Evolutionary conservation across 2,888 invertebrate genomes (phyloP).

Genomic region (Pristionchus fissidentatus): DNA sequence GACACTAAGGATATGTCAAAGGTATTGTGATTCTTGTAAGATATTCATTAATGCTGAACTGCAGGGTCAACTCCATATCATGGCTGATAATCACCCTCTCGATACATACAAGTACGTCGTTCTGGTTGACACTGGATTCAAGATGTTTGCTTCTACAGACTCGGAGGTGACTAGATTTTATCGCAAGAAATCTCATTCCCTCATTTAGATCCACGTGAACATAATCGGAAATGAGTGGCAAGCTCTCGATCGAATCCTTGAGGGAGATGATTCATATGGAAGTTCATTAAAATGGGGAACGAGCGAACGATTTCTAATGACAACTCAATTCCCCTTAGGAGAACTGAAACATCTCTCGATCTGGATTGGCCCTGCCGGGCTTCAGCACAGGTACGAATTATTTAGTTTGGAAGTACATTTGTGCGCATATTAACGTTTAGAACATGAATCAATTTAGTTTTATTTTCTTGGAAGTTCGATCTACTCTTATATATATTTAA

Average conservation of each 20-base stretch:
- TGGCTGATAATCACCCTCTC: slow-evolving; percentile 59
- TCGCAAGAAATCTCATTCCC: slow-evolving; percentile 43
- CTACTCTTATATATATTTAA: too few species aligned
- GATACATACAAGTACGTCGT: slow-evolving; percentile 65
- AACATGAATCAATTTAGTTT: too few species aligned
- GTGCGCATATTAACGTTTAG: too few species aligned
- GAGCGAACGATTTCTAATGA: slow-evolving; percentile 61
- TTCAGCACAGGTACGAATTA: slow-evolving; percentile 53
- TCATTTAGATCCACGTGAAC: slow-evolving; percentile 57
- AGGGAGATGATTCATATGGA: slow-evolving; percentile 51
- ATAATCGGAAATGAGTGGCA: slow-evolving; percentile 58
- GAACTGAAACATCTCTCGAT: slow-evolving; percentile 58
- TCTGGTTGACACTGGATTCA: slow-evolving; percentile 62
- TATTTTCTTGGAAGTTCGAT: too few species aligned
- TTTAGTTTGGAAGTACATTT: too few species aligned
- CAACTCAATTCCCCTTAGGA: slow-evolving; percentile 59
- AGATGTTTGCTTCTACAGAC: slow-evolving; percentile 62
- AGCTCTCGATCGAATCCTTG: slow-evolving; percentile 56
- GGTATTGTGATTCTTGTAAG: background rate
- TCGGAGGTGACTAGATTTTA: slow-evolving; percentile 54
- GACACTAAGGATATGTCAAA: background rate
- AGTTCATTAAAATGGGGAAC: slow-evolving; percentile 62
- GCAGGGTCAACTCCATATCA: slow-evolving; percentile 40
- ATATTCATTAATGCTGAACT: background rate
- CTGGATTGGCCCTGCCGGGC: slow-evolving; percentile 62